Base-by-base conservation (phyloP, 2,113 vertebrate genomes). In the Oreochromis niloticus region DNA sequence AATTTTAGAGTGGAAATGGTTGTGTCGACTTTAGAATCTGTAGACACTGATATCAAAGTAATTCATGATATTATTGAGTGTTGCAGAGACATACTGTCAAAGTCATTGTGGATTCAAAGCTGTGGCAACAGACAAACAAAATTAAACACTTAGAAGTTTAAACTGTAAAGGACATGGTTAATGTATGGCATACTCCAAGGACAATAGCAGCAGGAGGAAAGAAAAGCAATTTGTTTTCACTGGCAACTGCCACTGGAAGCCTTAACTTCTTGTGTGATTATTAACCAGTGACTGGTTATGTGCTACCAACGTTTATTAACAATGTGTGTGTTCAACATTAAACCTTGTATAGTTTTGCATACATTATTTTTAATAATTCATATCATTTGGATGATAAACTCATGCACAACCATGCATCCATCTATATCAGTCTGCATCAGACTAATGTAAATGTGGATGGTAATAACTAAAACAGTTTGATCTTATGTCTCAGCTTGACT, bases 11-110 rank as follows among this genome's bases (percentile, higher is more conserved):
- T 85, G 89, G 96, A 96, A 95, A 92, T 36, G 91, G 96, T 94
- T 61, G 16, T 61, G 8, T 61, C 34, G 59, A 61, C 59, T 61
- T 95, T 84, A 84, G 91, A 94, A 96, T 94, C 94, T 94, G 89
- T 89, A 93, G 92, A 94, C 91, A 90, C 89, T 90, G 89, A 93
- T 93, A 87, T 96, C 93, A 96, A 93, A 95, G 94, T 91, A 94
- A 97, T 97, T 96, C 95, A 97, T 97, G 95, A 97, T 94, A 88
- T 85, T 93, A 97, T 95, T 95, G 96, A 97, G 96, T 95, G 89
- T 9, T 87, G 89, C 80, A 91, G 94, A 92, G 79, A 68, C 52
- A 66, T 41, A 41, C 1, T 68, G n/a, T 41, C 36, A 56, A 41
- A 68, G n/a, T 56, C 7, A 39, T 14, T 30, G 32, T 61, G n/a